Conservation (phyloP, 2,113 vertebrate species). For the Morone chrysops region DNA sequence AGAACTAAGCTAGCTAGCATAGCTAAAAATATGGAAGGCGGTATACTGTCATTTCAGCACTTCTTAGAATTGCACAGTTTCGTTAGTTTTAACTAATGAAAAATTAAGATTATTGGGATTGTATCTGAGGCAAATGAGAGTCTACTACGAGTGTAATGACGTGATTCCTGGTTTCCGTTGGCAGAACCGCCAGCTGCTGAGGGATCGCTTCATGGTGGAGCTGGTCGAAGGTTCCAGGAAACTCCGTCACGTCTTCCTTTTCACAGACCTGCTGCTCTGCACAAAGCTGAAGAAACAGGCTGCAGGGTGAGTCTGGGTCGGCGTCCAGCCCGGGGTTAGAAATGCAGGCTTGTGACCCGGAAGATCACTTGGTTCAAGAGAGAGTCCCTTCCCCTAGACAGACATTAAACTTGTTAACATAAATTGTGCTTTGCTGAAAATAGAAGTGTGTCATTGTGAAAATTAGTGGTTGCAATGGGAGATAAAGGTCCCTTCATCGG, state of each 20-base stretch:
- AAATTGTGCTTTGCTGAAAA: constrained; percentile 14
- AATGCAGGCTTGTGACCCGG: constrained; percentile 19
- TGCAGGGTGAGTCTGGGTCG: constrained; percentile 87
- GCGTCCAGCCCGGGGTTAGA: constrained; percentile 8
- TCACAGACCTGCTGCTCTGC: constrained; percentile 95
- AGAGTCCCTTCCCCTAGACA: constrained; percentile 12
- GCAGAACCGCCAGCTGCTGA: constrained; percentile 94
- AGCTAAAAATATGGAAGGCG: too few relatives aligned
- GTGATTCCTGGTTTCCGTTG: constrained; percentile 10
- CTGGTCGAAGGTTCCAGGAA: constrained; percentile 95
- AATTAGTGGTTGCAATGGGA: not conserved
- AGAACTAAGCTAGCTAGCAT: not conserved
- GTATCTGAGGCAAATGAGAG: not conserved
- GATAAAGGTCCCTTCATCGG: not conserved
- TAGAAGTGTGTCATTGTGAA: not conserved
- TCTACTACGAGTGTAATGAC: not conserved
- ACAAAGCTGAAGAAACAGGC: constrained; percentile 97
- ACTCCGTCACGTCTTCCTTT: constrained; percentile 95
- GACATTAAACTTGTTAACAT: not conserved
- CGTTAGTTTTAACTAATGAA: too few relatives aligned
- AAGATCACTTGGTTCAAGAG: constrained; percentile 2
- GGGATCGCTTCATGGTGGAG: constrained; percentile 98
- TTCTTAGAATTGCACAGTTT: too few relatives aligned
- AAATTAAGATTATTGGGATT: too few relatives aligned
- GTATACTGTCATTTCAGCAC: not conserved